Evolutionary conservation across 2,113 vertebrate species (phyloP).

Genomic region (Lophochroa leadbeateri): DNA sequence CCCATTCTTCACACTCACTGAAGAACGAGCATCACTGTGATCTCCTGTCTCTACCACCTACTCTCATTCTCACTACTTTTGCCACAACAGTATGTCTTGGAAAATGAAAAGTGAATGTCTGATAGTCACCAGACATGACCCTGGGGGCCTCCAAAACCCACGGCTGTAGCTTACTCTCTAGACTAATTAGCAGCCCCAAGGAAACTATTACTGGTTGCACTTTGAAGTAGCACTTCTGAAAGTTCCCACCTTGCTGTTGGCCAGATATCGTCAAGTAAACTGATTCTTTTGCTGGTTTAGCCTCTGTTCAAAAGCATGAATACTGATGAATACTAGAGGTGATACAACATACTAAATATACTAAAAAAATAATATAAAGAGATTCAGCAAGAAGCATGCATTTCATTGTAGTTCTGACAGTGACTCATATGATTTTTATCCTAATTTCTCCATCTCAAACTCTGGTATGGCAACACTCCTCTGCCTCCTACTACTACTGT

Average conservation of each 20-base stretch:
- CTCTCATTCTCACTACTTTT: neutral
- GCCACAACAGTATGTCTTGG: neutral
- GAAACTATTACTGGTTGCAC: neutral
- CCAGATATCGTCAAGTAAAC: slow-evolving; percentile 36
- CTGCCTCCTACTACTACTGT: neutral
- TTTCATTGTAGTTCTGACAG: neutral
- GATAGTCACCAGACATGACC: neutral
- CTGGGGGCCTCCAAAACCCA: neutral
- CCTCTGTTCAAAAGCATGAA: neutral
- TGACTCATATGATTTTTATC: neutral
- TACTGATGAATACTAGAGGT: neutral
- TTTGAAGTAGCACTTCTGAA: neutral
- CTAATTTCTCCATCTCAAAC: neutral
- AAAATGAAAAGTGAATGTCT: neutral
- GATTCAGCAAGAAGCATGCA: neutral
- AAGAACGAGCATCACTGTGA: neutral
- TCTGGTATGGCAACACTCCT: neutral
- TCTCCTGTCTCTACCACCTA: neutral
- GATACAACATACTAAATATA: neutral
- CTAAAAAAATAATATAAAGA: neutral
- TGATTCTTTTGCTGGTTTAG: neutral
- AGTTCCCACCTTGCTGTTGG: neutral
- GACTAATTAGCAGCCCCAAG: slow-evolving; percentile 29
- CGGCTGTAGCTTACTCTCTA: neutral
- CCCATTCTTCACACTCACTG: neutral